Evolutionary conservation across 2,888 invertebrate species (phyloP), one percentile per base, ranked within the genome.

Genomic region (Aromia moschata): DNA sequence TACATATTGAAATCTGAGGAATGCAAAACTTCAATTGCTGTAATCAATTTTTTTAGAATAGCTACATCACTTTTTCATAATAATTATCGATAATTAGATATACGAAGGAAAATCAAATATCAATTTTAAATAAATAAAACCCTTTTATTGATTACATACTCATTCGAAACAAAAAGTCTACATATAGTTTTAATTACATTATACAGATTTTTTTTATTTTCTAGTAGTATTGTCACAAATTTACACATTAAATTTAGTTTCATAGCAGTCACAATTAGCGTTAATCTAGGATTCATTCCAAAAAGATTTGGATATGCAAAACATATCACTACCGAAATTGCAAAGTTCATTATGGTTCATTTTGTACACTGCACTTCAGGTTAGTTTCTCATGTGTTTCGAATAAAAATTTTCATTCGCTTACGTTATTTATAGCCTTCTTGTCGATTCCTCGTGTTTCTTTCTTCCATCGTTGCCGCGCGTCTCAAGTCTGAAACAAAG

Each of bases 141-240:
- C 67, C 70, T 68, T 72, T 71, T 74, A 74, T 74, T 74, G 71
- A 67, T 71, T 70, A 71, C 67, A 72, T 63, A 55, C 56, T 60
- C 56, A 14, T 57, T 56, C 64, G 57, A 62, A 69, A 70, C 67
- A 64, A 55, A 67, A 70, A 73, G 62, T 49, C 58, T 61, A 67
- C 64, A 65, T 64, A 57, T 60, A n/a, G n/a, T 45, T 62, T 56
- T 66, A 65, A 58, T 62, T 65, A 65, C 64, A 67, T 64, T 51
- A 45, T 59, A 54, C 54, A 57, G 58, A 67, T 45, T 57, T 58
- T 58, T 56, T 45, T 69, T 65, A 64, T 64, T 58, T 67, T 63
- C 72, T 73, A 72, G 65, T 64, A 67, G 74, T 74, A 74, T 74
- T 74, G 74, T 74, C 74, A 74, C 73, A 73, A 71, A 73, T 73